Percentiles rank a stretch among this genome's conserved stretches.
phyloP scores from a whole-genome alignment of 2,113 vertebrate genomes.

The Cariama cristata region DNA sequence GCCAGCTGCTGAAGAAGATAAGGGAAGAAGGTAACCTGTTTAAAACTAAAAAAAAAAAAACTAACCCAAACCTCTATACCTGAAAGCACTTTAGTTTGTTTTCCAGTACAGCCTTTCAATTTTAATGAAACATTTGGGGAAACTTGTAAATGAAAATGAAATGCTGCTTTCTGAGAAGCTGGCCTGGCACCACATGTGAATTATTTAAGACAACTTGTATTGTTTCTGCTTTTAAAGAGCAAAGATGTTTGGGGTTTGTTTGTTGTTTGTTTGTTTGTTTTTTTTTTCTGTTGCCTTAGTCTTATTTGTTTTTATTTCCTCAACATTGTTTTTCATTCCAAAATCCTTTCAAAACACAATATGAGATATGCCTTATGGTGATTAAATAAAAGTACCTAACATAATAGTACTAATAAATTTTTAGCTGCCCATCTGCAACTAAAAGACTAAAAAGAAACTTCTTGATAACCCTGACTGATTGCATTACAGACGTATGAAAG shows the following conservation, averaged over 20 bases:
- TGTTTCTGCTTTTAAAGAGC: conserved; percentile 17
- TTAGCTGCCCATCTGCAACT: neutral
- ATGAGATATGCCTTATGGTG: neutral
- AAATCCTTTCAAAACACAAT: neutral
- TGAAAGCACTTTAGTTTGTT: conserved; percentile 35
- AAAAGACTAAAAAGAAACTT: neutral
- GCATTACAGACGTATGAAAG: neutral
- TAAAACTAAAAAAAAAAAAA: neutral
- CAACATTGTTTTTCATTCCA: neutral
- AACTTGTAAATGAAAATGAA: conserved; percentile 62
- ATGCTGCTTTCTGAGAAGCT: conserved; percentile 36
- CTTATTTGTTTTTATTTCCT: neutral
- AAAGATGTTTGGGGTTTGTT: neutral
- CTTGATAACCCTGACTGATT: neutral
- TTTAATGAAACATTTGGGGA: conserved; percentile 67
- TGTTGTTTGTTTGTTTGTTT: neutral
- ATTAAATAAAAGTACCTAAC: neutral
- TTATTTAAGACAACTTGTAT: conserved; percentile 18
- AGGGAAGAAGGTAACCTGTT: conserved; percentile 15
- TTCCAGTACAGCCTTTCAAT: conserved; percentile 38
- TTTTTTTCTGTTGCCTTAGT: neutral
- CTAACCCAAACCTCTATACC: neutral
- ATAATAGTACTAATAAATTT: neutral
- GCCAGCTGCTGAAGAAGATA: conserved; percentile 37
- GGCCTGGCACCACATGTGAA: neutral